phyloP scores from a whole-genome alignment of 2,797 vertebrate genomes.

The Silurus aristotelis region DNA sequence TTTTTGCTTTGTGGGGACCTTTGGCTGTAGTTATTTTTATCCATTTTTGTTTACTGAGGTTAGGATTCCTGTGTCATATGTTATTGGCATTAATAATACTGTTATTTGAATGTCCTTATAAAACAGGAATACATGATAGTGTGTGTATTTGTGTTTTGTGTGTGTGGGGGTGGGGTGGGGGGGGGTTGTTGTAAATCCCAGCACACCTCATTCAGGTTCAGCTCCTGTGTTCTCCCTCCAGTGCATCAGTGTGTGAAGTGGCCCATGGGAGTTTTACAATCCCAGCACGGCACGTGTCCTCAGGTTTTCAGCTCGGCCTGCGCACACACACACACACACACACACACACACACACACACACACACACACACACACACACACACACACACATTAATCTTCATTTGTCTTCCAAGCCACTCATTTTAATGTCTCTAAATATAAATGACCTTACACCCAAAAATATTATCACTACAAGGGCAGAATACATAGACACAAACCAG shows the following conservation, averaged over 20 bases:
- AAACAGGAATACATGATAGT: neutral
- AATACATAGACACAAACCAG: conserved; percentile 20
- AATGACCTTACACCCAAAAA: neutral
- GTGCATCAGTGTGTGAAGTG: conserved; percentile 66
- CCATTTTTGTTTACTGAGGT: neutral
- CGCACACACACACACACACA: conserved; percentile 46
- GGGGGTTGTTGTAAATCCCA: neutral
- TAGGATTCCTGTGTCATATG: neutral
- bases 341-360: conserved; percentile 41
- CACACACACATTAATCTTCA: conserved; percentile 27
- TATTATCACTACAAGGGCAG: conserved; percentile 20
- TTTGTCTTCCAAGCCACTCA: neutral
- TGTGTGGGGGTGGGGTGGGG: neutral
- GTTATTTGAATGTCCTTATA: neutral
- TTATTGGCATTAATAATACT: neutral
- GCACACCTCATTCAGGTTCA: conserved; percentile 73
- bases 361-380: conserved; percentile 47
- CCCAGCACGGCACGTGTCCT: conserved; percentile 63
- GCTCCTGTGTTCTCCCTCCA: conserved; percentile 60
- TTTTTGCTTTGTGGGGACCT: neutral
- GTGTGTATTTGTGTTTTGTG: neutral
- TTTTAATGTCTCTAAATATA: neutral
- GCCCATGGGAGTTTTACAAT: conserved; percentile 70
- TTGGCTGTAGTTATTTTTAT: neutral
- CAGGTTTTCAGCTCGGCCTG: conserved; percentile 56